Evolutionary conservation across 2,888 invertebrate genomes (phyloP).

Genomic region (Camptogramma bilineatum): DNA sequence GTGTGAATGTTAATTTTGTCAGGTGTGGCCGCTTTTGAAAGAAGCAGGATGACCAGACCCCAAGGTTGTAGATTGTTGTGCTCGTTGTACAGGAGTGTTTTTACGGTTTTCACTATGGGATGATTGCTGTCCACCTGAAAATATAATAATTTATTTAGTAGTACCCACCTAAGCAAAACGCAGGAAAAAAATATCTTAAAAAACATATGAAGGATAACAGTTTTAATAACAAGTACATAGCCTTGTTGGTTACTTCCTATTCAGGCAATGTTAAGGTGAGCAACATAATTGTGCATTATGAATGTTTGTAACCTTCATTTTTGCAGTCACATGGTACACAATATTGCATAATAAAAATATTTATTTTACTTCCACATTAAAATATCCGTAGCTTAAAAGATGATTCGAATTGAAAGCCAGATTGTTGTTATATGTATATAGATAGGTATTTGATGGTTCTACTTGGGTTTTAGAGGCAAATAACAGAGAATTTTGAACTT

Average conservation of each 20-base stretch:
- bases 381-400: neutral
- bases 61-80: slow-evolving; percentile 79
- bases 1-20: slow-evolving; percentile 68
- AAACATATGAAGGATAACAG: neutral
- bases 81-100: slow-evolving; percentile 74
- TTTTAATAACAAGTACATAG: slow-evolving; percentile 6
- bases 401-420: neutral
- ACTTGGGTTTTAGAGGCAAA: neutral
- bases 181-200: neutral
- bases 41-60: slow-evolving; percentile 70
- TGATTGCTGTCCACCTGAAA: slow-evolving; percentile 76
- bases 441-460: neutral
- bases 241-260: slow-evolving; percentile 29
- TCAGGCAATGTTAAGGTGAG: slow-evolving; percentile 29
- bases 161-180: too few relatives aligned
- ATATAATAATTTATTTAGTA: neutral
- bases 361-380: neutral
- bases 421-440: too few relatives aligned
- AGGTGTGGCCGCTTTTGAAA: slow-evolving; percentile 71
- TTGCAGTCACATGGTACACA: slow-evolving; percentile 25
- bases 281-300: slow-evolving; percentile 15
- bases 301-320: slow-evolving; percentile 24
- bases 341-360: slow-evolving; percentile 29
- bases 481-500: slow-evolving; percentile 33
- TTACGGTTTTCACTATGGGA: slow-evolving; percentile 75